phyloP scores from a whole-genome alignment of 2,113 vertebrate genomes.

The Oryzias javanicus region DNA sequence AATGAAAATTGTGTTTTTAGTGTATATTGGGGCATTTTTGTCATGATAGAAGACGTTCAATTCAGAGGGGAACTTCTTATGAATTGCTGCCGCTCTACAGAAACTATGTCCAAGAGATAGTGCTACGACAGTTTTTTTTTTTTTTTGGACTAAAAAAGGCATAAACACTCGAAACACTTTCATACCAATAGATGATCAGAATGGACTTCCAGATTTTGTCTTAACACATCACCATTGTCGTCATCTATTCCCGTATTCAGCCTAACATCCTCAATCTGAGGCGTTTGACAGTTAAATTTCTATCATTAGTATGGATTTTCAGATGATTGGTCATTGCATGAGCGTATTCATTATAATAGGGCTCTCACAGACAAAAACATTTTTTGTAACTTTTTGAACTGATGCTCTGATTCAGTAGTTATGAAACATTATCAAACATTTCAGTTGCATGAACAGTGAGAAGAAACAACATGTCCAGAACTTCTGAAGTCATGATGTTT shows the following conservation, averaged over 20 bases:
- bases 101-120: no score
- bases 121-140: no score
- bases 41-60: no score
- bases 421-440: slow-evolving; percentile 8
- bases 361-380: not conserved
- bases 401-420: not conserved
- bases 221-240: not conserved
- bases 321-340: slow-evolving; percentile 1
- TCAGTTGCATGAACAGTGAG: not conserved
- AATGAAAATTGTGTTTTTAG: no score
- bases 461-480: not conserved
- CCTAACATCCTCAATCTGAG: not conserved
- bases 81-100: no score
- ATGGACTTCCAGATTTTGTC: not conserved
- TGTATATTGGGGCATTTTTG: no score
- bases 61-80: no score
- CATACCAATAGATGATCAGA: not conserved
- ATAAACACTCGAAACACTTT: no score
- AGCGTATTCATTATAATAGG: not conserved
- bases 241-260: not conserved
- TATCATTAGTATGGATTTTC: slow-evolving; percentile 9
- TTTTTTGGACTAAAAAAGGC: no score
- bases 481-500: not conserved
- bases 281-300: slow-evolving; percentile 13
- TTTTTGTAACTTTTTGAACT: not conserved